Conservation (phyloP, 2,797 vertebrate genomes). For the Gymnoscopelus braueri region DNA sequence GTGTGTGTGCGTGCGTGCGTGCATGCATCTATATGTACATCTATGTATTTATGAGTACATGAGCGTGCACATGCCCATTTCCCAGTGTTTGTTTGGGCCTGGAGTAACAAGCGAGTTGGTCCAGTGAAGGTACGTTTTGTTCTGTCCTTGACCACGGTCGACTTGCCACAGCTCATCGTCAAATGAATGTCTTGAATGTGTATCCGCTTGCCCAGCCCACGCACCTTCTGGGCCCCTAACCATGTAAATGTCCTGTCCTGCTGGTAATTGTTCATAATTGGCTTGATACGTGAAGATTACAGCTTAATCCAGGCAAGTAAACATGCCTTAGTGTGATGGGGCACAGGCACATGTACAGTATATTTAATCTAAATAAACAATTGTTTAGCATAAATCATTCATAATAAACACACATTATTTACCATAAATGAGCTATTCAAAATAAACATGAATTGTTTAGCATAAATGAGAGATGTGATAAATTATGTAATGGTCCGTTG, state of each 20-base stretch:
- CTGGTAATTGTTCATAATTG: slow-evolving; percentile 28
- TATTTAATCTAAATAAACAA: too few species aligned
- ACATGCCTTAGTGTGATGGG: slow-evolving; percentile 7
- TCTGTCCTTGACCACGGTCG: slow-evolving; percentile 58
- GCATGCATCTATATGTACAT: background rate
- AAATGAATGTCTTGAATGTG: slow-evolving; percentile 45
- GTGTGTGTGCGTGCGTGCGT: background rate
- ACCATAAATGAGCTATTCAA: too few species aligned
- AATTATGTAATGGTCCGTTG: too few species aligned
- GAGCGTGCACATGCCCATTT: background rate
- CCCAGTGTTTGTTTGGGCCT: slow-evolving; percentile 34
- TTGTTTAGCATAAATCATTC: too few species aligned
- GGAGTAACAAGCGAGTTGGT: slow-evolving; percentile 18
- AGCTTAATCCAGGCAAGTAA: background rate
- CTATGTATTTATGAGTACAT: background rate
- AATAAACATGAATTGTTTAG: too few species aligned
- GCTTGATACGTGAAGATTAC: slow-evolving; percentile 8
- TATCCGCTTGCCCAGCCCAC: slow-evolving; percentile 31
- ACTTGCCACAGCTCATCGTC: slow-evolving; percentile 47
- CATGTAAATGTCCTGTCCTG: slow-evolving; percentile 10
- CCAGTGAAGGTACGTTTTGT: slow-evolving; percentile 35
- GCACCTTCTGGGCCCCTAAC: slow-evolving; percentile 40
- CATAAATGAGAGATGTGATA: too few species aligned
- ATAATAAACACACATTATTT: too few species aligned
- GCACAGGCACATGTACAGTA: background rate